Percentiles rank a stretch among this genome's conserved stretches.
These are phyloP conservation scores for Otolemur crassicaudatus DNA, from an alignment of 2,797 vertebrate species.

Conservation along the genomic window DNA sequence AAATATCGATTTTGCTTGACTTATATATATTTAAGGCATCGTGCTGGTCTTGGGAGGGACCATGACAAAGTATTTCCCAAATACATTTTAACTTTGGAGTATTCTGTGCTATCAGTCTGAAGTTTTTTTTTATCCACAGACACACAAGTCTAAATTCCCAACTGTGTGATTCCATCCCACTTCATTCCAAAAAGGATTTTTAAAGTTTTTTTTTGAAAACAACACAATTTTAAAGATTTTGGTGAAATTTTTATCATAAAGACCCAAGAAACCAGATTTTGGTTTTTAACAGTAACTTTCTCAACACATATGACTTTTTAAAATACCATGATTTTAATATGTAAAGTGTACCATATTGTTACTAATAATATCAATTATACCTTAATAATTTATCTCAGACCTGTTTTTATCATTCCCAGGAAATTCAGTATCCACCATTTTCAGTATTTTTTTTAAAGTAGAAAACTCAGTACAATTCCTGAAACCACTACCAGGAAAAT, in stretches of 20 bases:
- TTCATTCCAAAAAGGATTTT: slow-evolving; percentile 65
- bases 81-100: slow-evolving; percentile 71
- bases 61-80: slow-evolving; percentile 68
- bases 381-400: slow-evolving; percentile 5
- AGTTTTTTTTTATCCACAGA: slow-evolving; percentile 60
- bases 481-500: slow-evolving; percentile 58
- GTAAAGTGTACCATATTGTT: neutral
- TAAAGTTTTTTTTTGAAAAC: slow-evolving; percentile 14
- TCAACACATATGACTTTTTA: slow-evolving; percentile 16
- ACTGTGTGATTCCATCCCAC: slow-evolving; percentile 48
- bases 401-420: neutral
- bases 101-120: slow-evolving; percentile 41
- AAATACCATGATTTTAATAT: slow-evolving; percentile 42
- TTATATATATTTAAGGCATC: slow-evolving; percentile 76
- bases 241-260: slow-evolving; percentile 32
- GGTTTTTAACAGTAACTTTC: slow-evolving; percentile 35
- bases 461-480: slow-evolving; percentile 58
- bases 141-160: slow-evolving; percentile 60
- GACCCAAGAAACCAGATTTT: slow-evolving; percentile 44
- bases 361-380: neutral
- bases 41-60: slow-evolving; percentile 62
- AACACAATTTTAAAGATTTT: slow-evolving; percentile 54
- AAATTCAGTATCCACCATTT: slow-evolving; percentile 34
- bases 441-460: neutral
- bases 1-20: slow-evolving; percentile 82